Conservation (phyloP, 2,888 invertebrate species). For the Allacma fusca region DNA sequence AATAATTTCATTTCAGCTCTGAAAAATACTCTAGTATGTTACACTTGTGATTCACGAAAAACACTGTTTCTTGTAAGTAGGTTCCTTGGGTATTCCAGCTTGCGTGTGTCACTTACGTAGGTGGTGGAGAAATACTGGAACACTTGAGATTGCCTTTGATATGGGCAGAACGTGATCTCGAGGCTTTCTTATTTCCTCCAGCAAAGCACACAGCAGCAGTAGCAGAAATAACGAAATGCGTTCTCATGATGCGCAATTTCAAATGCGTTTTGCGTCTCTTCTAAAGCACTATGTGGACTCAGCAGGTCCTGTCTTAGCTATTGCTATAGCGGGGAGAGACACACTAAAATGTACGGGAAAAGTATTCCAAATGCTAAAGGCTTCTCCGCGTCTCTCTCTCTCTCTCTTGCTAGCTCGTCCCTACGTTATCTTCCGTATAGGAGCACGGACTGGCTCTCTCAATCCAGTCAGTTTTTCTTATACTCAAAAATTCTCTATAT, state of each 20-base stretch:
- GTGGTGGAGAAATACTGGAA: slow-evolving; percentile 29
- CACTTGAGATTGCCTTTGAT: slow-evolving; percentile 18
- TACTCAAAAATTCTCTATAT: background rate
- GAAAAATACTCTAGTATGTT: no score
- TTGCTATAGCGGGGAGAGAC: background rate
- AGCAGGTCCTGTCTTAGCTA: background rate
- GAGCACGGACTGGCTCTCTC: background rate
- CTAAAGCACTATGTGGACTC: background rate
- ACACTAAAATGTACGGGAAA: background rate
- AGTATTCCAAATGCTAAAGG: slow-evolving; percentile 16
- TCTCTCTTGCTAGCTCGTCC: background rate
- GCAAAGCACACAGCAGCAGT: slow-evolving; percentile 19
- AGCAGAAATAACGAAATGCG: slow-evolving; percentile 30
- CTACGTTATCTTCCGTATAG: background rate
- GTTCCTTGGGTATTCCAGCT: background rate
- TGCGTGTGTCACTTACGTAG: slow-evolving; percentile 25
- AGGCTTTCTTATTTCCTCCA: slow-evolving; percentile 42
- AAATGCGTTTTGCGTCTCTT: slow-evolving; percentile 38
- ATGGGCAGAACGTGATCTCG: slow-evolving; percentile 17
- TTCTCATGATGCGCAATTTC: slow-evolving; percentile 49
- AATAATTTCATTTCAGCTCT: no score
- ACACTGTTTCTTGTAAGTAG: background rate
- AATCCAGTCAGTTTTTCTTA: slow-evolving; percentile 13
- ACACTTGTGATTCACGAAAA: background rate
- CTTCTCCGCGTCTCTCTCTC: slow-evolving; percentile 12